A percentile compares a stretch with the other conserved stretches of the same genome.
Evolutionary conservation across 1,140 invertebrate species (phyloP).

Genomic region (Brachionus paranguensis): DNA sequence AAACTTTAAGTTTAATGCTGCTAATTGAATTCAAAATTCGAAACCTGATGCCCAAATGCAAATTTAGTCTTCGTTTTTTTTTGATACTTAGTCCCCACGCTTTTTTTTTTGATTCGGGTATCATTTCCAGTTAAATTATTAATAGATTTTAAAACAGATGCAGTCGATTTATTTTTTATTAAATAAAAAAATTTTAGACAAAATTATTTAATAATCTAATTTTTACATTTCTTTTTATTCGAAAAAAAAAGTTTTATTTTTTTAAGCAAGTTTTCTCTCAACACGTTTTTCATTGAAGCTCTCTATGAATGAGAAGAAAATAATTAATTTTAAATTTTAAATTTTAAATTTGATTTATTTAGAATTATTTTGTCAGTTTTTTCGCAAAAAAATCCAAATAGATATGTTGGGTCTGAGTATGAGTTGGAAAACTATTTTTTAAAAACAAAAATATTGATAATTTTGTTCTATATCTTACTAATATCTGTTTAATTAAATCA

Average conservation of each 20-base stretch:
- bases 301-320: too few species aligned
- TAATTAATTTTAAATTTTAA: too few species aligned
- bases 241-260: too few species aligned
- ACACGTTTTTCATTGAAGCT: too few species aligned
- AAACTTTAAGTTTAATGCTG: neutral
- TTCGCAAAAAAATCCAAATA: neutral
- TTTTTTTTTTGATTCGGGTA: neutral
- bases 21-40: neutral
- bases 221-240: too few species aligned
- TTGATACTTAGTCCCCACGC: neutral
- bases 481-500: constrained; percentile 36
- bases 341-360: too few species aligned
- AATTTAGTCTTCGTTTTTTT: neutral
- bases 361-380: neutral
- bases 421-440: neutral
- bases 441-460: constrained; percentile 8
- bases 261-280: too few species aligned
- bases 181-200: neutral
- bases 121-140: neutral
- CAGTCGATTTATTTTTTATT: neutral
- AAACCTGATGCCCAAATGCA: neutral
- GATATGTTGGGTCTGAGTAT: neutral
- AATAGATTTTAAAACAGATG: neutral
- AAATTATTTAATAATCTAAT: neutral
- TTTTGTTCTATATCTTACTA: neutral